These are phyloP conservation scores for Oncorhynchus mykiss DNA, from an alignment of 2,113 vertebrate genomes.

Conservation along the genomic window DNA sequence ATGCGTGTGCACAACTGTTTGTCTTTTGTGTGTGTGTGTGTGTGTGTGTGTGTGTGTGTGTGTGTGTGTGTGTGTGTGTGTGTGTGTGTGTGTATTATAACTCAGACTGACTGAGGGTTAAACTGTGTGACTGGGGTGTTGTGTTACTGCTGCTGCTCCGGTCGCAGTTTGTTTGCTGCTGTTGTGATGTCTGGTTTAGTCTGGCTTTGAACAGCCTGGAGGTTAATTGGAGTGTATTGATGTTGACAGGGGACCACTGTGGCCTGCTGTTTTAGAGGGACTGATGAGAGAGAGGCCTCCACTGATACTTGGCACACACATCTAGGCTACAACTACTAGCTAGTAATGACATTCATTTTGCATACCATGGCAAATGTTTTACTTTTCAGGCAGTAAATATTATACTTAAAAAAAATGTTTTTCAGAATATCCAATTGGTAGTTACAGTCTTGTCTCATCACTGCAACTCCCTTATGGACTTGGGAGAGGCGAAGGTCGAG, in stretches of 20 bases:
- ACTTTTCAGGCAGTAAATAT: no score
- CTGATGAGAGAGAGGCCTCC: constrained; percentile 49
- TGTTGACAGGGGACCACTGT: constrained; percentile 49
- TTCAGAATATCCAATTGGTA: no score
- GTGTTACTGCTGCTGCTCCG: constrained; percentile 13
- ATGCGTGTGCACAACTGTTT: not conserved
- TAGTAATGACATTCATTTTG: constrained; percentile 51
- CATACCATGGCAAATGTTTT: constrained; percentile 31
- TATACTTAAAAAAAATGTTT: no score
- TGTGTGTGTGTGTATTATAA: not conserved
- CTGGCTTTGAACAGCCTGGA: constrained; percentile 26
- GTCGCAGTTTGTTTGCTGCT: constrained; percentile 44
- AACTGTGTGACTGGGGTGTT: constrained; percentile 35
- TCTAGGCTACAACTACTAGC: constrained; percentile 29
- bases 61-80: constrained; percentile 12
- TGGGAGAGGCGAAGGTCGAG: no score
- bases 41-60: not conserved
- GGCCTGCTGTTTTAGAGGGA: constrained; percentile 31
- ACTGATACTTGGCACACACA: constrained; percentile 41
- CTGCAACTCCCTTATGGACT: no score
- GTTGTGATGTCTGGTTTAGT: constrained; percentile 42
- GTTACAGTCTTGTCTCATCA: no score
- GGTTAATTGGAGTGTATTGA: constrained; percentile 29
- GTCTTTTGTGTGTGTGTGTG: not conserved
- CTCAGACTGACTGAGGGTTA: not conserved